A percentile compares a stretch with the other conserved stretches of the same genome.
phyloP scores from a whole-genome alignment of 2,888 invertebrate species.

The Anodontia alba region DNA sequence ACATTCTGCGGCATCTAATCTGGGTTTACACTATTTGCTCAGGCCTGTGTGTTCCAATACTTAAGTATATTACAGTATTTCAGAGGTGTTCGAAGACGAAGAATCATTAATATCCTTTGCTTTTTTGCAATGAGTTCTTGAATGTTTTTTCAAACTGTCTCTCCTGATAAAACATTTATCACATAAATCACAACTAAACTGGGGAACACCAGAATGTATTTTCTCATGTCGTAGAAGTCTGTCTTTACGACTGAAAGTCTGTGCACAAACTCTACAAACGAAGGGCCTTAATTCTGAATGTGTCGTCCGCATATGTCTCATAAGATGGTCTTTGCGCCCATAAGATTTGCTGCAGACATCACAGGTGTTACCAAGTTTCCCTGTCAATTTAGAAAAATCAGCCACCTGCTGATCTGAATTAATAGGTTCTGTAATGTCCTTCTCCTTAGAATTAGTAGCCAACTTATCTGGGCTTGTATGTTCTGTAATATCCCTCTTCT shows the following conservation, averaged over 20 bases:
- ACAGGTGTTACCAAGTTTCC: background rate
- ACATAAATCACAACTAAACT: background rate
- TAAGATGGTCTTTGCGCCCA: background rate
- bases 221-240: background rate
- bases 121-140: background rate
- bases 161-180: background rate
- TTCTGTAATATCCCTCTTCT: too few species aligned
- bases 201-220: background rate
- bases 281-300: background rate
- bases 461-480: too few species aligned
- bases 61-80: too few species aligned
- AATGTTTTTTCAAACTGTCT: background rate
- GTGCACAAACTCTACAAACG: background rate
- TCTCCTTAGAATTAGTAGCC: too few species aligned
- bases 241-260: background rate
- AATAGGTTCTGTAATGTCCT: too few species aligned
- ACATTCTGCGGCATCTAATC: too few species aligned
- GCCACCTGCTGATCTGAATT: too few species aligned
- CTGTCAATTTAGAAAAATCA: too few species aligned
- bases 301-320: background rate
- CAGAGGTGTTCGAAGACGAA: too few species aligned
- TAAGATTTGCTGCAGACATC: background rate
- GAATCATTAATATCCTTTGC: too few species aligned
- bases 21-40: too few species aligned
- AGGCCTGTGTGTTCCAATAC: too few species aligned